phyloP scores from a whole-genome alignment of 2,113 vertebrate genomes.

The Clarias macrocephalus region DNA sequence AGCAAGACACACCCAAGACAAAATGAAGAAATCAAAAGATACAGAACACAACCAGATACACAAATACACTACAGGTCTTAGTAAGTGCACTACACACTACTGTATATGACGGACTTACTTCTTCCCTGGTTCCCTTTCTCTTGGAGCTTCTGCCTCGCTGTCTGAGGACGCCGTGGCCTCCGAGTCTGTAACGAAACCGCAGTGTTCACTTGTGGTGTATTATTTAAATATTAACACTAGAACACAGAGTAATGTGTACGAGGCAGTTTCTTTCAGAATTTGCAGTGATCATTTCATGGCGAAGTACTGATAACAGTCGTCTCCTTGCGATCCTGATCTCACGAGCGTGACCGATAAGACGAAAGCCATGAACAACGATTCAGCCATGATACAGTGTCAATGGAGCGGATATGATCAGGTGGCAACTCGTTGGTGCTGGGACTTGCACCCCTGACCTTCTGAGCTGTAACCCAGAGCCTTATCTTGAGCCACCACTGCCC shows the following conservation, averaged over 20 bases:
- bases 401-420: no score
- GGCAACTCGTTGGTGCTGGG: no score
- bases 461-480: no score
- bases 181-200: conserved; percentile 73
- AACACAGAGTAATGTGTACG: not conserved
- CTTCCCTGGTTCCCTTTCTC: conserved; percentile 77
- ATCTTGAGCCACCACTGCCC: no score
- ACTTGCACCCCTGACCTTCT: no score
- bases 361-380: no score
- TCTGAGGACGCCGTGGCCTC: conserved; percentile 89
- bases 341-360: not conserved
- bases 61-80: not conserved
- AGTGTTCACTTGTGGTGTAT: not conserved
- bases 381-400: no score
- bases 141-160: conserved; percentile 82
- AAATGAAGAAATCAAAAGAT: not conserved
- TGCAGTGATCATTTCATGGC: not conserved
- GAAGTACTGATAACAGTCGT: not conserved
- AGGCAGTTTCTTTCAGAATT: not conserved
- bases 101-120: conserved; percentile 71
- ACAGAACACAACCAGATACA: not conserved
- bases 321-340: not conserved
- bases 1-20: not conserved
- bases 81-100: not conserved
- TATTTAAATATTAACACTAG: not conserved